Percentiles rank a stretch among this genome's conserved stretches.
Conservation (phyloP, 2,113 vertebrate genomes). For the Ptilorrhoa leucosticta region DNA sequence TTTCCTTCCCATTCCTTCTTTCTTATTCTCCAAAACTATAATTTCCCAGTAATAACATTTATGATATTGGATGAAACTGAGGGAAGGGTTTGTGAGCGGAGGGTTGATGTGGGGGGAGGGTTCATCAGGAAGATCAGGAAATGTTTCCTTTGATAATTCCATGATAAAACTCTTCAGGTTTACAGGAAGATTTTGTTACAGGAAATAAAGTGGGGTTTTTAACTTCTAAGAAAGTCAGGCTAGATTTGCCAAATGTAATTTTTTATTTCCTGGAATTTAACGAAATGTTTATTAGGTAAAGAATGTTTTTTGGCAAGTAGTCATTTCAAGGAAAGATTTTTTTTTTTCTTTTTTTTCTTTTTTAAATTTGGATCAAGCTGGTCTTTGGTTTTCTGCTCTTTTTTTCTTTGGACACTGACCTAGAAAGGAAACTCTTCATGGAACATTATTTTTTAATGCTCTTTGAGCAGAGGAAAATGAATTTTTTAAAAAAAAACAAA, state of each 20-base stretch:
- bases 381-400: not conserved
- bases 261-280: constrained; percentile 31
- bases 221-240: not conserved
- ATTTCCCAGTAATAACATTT: not conserved
- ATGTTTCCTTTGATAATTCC: not conserved
- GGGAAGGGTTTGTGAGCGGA: not conserved
- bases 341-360: not conserved
- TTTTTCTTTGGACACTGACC: not conserved
- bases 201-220: not conserved
- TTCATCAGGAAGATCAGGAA: not conserved
- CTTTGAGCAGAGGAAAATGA: not conserved
- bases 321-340: not conserved
- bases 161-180: not conserved
- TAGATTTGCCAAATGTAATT: not conserved
- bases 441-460: not conserved
- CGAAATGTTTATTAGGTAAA: constrained; percentile 2
- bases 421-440: not conserved
- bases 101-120: not conserved
- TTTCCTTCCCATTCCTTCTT: not conserved
- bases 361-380: not conserved
- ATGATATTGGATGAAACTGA: not conserved
- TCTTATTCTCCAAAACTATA: not conserved
- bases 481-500: not conserved
- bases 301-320: not conserved
- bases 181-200: not conserved